These are phyloP conservation scores for Slavum lentiscoides DNA, from an alignment of 2,888 invertebrate species.

Conservation along the genomic window DNA sequence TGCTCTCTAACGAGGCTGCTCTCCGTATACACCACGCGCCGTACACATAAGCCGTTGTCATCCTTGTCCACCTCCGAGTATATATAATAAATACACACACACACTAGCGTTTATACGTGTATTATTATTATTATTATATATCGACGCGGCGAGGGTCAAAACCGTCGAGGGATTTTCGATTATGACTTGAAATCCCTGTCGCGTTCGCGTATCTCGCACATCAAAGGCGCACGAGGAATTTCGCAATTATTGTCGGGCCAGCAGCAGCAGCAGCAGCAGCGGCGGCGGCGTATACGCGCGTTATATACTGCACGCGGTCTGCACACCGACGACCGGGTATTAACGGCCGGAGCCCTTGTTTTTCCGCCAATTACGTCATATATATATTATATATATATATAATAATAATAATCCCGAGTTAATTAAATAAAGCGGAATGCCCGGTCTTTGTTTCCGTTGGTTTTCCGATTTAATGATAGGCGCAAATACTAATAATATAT, in stretches of 20 bases:
- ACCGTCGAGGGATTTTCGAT: constrained; percentile 47
- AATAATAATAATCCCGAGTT: constrained; percentile 52
- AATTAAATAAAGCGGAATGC: constrained; percentile 53
- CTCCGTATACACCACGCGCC: too few species aligned
- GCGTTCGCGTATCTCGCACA: constrained; percentile 24
- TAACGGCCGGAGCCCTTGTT: constrained; percentile 35
- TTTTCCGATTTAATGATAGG: constrained; percentile 43
- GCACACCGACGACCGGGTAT: constrained; percentile 5
- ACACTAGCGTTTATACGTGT: not conserved
- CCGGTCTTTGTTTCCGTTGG: constrained; percentile 51
- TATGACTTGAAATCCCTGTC: constrained; percentile 40
- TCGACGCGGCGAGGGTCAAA: constrained; percentile 25
- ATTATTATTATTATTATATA: too few species aligned
- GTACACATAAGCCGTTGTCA: too few species aligned
- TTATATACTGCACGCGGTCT: too few species aligned
- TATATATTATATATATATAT: too few species aligned
- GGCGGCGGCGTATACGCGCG: not conserved
- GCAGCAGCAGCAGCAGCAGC: not conserved
- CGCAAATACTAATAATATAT: not conserved
- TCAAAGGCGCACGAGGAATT: constrained; percentile 52
- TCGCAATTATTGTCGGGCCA: constrained; percentile 44
- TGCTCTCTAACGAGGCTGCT: too few species aligned
- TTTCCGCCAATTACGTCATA: constrained; percentile 52
- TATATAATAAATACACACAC: not conserved
- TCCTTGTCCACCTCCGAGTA: too few species aligned